A percentile compares a stretch with the other conserved stretches of the same genome.
Conservation (phyloP, 2,113 vertebrate species). For the Tachysurus fulvidraco region DNA sequence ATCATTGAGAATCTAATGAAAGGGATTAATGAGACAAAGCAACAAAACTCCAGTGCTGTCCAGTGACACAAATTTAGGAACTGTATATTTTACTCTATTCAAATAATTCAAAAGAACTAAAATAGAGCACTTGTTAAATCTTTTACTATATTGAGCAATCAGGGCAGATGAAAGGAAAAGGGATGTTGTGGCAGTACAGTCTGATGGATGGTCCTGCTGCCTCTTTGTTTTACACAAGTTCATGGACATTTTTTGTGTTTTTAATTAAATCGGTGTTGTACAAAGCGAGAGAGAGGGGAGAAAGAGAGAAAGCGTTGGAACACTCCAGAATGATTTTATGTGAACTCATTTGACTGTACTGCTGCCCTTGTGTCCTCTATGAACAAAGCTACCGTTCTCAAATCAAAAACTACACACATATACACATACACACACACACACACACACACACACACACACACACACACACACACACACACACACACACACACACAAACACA, state of each 20-base stretch:
- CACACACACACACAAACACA: neutral
- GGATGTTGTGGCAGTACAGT: constrained; percentile 1
- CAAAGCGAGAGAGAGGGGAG: neutral
- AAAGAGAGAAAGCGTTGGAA: neutral
- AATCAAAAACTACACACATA: constrained; percentile 5
- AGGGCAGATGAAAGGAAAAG: constrained; percentile 15
- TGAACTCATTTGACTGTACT: constrained; percentile 14
- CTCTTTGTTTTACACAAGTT: constrained; percentile 7
- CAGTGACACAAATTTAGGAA: neutral
- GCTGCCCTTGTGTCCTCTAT: neutral
- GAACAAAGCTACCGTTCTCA: neutral
- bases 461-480: neutral
- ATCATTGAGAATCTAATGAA: neutral
- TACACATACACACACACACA: neutral
- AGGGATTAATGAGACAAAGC: neutral
- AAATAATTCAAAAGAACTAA: neutral
- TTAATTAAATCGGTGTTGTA: neutral
- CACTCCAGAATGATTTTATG: neutral
- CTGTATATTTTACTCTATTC: neutral
- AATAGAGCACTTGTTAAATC: neutral
- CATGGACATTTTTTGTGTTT: neutral
- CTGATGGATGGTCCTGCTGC: constrained; percentile 17
- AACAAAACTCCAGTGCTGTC: neutral
- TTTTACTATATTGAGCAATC: neutral
- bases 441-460: neutral